Conservation (phyloP, 2,888 invertebrate species). For the Lampropteryx suffumata region DNA sequence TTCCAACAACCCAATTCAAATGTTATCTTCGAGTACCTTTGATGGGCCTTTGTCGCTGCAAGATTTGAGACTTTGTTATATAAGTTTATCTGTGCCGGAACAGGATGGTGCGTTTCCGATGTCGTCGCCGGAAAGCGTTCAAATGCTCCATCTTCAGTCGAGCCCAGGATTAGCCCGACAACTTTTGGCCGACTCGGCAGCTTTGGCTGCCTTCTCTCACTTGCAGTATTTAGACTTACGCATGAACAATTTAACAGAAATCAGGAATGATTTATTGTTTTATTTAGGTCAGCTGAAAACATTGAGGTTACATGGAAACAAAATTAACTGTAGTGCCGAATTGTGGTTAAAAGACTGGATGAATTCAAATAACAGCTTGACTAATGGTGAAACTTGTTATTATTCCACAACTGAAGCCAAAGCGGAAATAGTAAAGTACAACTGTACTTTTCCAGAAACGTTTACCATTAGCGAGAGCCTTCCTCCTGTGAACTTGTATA, state of each 20-base stretch:
- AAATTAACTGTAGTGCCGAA: slow-evolving; percentile 86
- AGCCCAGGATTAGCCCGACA: slow-evolving; percentile 88
- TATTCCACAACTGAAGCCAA: slow-evolving; percentile 72
- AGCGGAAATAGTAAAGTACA: slow-evolving; percentile 71
- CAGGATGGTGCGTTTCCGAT: slow-evolving; percentile 87
- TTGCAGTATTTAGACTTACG: slow-evolving; percentile 88
- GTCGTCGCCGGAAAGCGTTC: slow-evolving; percentile 87
- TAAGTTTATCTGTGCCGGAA: slow-evolving; percentile 82
- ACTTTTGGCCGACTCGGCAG: slow-evolving; percentile 87
- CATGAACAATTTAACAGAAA: slow-evolving; percentile 81
- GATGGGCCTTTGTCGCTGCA: slow-evolving; percentile 85
- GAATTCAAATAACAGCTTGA: slow-evolving; percentile 70
- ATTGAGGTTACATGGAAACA: slow-evolving; percentile 87
- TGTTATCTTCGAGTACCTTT: slow-evolving; percentile 86
- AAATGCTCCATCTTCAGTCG: slow-evolving; percentile 88
- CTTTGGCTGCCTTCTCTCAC: slow-evolving; percentile 87
- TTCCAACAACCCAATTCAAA: slow-evolving; percentile 90
- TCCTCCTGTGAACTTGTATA: slow-evolving; percentile 76
- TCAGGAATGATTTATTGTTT: slow-evolving; percentile 85
- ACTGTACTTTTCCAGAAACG: slow-evolving; percentile 77
- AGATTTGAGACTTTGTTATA: slow-evolving; percentile 86
- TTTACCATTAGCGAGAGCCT: slow-evolving; percentile 77
- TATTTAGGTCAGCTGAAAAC: slow-evolving; percentile 87
- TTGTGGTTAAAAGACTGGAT: slow-evolving; percentile 88
- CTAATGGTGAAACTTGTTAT: slow-evolving; percentile 69